Evolutionary conservation across 1,140 invertebrate genomes (phyloP).

Genomic region (Berghia stephanieae): DNA sequence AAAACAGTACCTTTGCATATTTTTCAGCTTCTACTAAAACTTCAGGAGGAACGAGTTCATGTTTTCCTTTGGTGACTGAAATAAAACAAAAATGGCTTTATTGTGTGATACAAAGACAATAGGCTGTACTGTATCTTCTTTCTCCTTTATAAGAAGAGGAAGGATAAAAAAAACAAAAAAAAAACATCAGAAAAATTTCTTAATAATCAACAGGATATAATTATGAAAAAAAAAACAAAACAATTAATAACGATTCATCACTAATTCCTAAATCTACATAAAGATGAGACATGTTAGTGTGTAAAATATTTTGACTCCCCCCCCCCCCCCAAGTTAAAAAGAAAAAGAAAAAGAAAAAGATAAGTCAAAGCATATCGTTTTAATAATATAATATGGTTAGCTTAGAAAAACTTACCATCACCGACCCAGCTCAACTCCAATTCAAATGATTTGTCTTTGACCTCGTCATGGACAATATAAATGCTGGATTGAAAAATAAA

Average conservation of each 20-base stretch:
- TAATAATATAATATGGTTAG: too few species aligned
- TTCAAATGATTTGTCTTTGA: slow-evolving; percentile 98
- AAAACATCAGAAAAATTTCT: too few species aligned
- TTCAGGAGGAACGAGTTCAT: slow-evolving; percentile 61
- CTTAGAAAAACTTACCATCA: slow-evolving; percentile 67
- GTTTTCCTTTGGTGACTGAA: slow-evolving; percentile 58
- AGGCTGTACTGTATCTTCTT: too few species aligned
- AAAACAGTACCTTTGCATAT: slow-evolving; percentile 73
- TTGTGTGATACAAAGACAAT: too few species aligned
- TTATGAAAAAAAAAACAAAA: not conserved
- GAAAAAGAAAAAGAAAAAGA: too few species aligned
- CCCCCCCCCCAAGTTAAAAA: too few species aligned
- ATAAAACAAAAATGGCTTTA: slow-evolving; percentile 30
- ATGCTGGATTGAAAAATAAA: slow-evolving; percentile 74
- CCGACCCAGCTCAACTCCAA: slow-evolving; percentile 97
- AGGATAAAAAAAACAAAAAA: too few species aligned
- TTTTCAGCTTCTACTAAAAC: slow-evolving; percentile 76
- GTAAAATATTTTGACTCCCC: too few species aligned
- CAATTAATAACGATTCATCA: not conserved
- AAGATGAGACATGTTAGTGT: not conserved
- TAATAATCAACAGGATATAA: too few species aligned
- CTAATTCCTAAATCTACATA: not conserved
- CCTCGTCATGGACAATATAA: slow-evolving; percentile 95
- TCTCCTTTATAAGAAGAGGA: too few species aligned
- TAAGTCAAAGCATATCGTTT: too few species aligned